Base-by-base conservation (phyloP, 2,888 invertebrate genomes). In the Cephus pygmeus region DNA sequence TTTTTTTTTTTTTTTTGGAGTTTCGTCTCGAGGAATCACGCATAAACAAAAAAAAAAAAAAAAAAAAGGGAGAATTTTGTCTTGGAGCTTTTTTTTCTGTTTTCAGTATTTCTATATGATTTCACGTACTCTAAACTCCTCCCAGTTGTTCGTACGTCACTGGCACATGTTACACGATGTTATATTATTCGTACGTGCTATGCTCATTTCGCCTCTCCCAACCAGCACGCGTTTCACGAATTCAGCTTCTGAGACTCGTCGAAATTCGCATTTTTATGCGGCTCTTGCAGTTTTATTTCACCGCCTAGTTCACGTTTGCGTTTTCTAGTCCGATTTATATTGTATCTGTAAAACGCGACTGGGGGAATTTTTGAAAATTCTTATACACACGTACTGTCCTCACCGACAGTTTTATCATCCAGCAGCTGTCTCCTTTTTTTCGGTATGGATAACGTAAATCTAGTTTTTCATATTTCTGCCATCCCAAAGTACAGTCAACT, bases 161-260 rank as follows among this genome's bases (percentile, higher is more conserved):
- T 73, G 73, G 81, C 84, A 81, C 83, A 80, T 85, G 84, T 83
- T 84, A 81, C 83, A 77, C 76, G 75, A 83, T 83, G 83, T 85
- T 85, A 82, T 85, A 84, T 81, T 80, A 83, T 83, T 79, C 75
- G 76, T 81, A 83, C 83, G 83, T 83, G 85, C 80, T 75, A 73
- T 73, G 79, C 77, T 82, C 78, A 78, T 81, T 82, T 56, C 15
- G 23, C 6, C 0, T 56, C 6, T 56, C 15, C 23, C 23, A 23
- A 56, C 56, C 56, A 56, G 56, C 9, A 56, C 23, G 9, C 56
- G 56, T 56, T 56, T 56, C 56, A 23, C 56, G 23, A 56, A 56
- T 56, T 23, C 56, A 56, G 56, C 56, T 23, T 56, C 56, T 56
- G 56, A 56, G 56, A 56, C 23, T 56, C 56, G 56, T 56, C 23